Base-by-base conservation (phyloP, 1,140 invertebrate genomes). In the Scaptodrosophila lebanonensis region DNA sequence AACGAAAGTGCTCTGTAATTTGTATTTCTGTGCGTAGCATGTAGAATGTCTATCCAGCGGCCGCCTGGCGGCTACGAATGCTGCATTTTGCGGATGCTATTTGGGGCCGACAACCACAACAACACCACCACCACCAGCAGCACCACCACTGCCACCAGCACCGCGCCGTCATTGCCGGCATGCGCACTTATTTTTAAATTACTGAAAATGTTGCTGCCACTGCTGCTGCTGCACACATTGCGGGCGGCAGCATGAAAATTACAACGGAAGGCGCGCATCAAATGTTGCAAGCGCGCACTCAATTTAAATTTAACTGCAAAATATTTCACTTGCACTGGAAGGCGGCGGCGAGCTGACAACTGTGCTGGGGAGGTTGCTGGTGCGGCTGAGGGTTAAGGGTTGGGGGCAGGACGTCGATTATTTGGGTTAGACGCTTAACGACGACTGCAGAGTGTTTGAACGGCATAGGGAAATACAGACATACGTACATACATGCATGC, bases 261-360 rank as follows among this genome's bases (percentile, higher is more conserved):
- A 66, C 56, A 60, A 66, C 65, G 63, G 65, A 67, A 66, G 63
- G 57, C 65, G 63, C 65, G 54, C 63, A 60, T 67, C 65, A 82
- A 82, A 82, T 82, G 75, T 82, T 82, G 75, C 76, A 82, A 70
- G 69, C 66, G 62, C 67, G 67, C 64, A 62, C 64, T 76, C 68
- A 82, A 83, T 82, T 82, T 82, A 82, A 82, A 83, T 82, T 82
- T 82, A 82, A 82, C 76, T 82, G 70, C 76, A 69, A 75, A 79
- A 82, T 79, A 79, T 75, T 79, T 79, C 53, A 79, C 68, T 79
- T 30, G 53, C 58, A 51, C 75, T 75, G 70, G 66, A 66, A 62
- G 63, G 66, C 47, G 61, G 58, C 65, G 25, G 50, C 47, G 40
- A 32, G 33, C 52, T 22, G 22, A 49, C 44, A 40, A 33, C 35